These are phyloP conservation scores for Parotocinclus haroldoi DNA, from an alignment of 2,797 vertebrate species.

Conservation along the genomic window DNA sequence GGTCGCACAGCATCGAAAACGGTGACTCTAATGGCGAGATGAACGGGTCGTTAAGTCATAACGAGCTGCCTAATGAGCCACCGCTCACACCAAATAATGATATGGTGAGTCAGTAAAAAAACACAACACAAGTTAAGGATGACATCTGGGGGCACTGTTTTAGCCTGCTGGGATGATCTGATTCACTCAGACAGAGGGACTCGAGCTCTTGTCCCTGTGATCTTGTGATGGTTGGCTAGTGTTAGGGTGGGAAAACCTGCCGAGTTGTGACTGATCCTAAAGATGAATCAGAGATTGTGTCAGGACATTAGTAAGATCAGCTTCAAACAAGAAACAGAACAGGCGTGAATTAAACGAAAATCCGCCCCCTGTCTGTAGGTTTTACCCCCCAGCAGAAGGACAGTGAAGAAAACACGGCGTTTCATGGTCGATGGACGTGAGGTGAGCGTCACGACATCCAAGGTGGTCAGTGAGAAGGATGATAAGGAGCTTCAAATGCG, in stretches of 20 bases:
- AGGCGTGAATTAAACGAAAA: too few species aligned
- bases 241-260: too few species aligned
- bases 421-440: constrained; percentile 67
- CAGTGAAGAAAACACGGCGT: constrained; percentile 53
- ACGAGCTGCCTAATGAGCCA: background rate
- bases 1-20: background rate
- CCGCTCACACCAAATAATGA: constrained; percentile 1
- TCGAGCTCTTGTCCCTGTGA: too few species aligned
- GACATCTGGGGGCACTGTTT: too few species aligned
- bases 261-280: too few species aligned
- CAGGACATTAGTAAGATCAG: too few species aligned
- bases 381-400: constrained; percentile 42
- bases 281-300: too few species aligned
- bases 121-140: too few species aligned
- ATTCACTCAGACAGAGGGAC: too few species aligned
- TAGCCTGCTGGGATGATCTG: too few species aligned
- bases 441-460: constrained; percentile 61
- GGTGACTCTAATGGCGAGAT: constrained; percentile 14
- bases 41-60: constrained; percentile 23
- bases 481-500: constrained; percentile 54
- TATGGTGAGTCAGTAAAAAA: constrained; percentile 1
- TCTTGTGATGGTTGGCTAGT: too few species aligned
- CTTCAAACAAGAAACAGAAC: too few species aligned
- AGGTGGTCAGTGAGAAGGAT: constrained; percentile 48
- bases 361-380: constrained; percentile 30